Evolutionary conservation across 2,797 vertebrate species (phyloP), one percentile per base, ranked within the genome.

Genomic region (Sebastes matsubarae): DNA sequence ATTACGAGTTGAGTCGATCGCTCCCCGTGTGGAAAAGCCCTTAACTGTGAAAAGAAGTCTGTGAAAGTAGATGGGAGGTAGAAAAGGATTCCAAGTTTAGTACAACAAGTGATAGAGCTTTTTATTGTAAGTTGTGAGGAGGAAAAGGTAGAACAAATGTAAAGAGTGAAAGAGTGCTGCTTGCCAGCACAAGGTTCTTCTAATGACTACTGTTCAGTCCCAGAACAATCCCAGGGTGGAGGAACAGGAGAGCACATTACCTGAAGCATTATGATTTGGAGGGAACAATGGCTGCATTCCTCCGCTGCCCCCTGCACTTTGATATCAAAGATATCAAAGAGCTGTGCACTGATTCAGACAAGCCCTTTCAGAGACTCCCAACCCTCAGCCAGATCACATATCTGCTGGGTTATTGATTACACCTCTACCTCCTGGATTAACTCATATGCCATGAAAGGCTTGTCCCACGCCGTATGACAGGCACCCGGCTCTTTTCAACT

Each of bases 321-420:
- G 93, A 96, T 95, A 95, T 96, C 90, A 82, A 55, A 81, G 89
- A 88, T 95, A 95, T 95, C 94, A 95, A 95, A 95, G 94, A 83
- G 85, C 89, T 79, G 77, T 65, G 84, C 81, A 54, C 63, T 77
- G 86, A 84, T 77, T 87, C 87, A 88, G 85, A 89, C 91, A 55
- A 77, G 74, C 27, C 85, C 87, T 88, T 91, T 93, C 92, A 93
- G 54, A 79, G 77, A 27, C 75, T 80, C 68, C 36, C 32, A 77
- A 81, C 79, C 77, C 71, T 86, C 87, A 84, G 82, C 63, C 61
- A 58, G 92, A 92, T 96, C 93, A 59, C 72, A 73, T 95, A 88
- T 93, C 95, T 87, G 75, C 82, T 63, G 65, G 82, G 72, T 94
- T 93, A 93, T 93, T 90, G 92, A 93, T 95, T 91, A 91, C 90